Percentiles rank a stretch among this genome's conserved stretches.
phyloP scores from a whole-genome alignment of 2,888 invertebrate genomes.

The Zeuzera pyrina region DNA sequence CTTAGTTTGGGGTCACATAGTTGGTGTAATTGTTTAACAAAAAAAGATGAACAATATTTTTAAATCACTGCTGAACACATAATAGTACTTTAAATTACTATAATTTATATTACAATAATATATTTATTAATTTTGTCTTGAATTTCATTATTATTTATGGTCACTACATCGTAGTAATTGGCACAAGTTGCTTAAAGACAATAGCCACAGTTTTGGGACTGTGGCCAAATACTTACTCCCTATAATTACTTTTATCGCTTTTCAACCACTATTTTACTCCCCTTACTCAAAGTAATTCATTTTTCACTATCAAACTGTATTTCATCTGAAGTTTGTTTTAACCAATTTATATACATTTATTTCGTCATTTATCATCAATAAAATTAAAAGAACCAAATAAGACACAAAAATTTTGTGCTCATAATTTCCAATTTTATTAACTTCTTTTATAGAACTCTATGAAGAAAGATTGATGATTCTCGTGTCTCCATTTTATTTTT shows the following conservation, averaged over 20 bases:
- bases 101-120: no score
- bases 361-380: no score
- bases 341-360: no score
- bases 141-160: conserved; percentile 30
- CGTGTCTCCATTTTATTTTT: conserved; percentile 64
- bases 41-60: no score
- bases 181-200: conserved; percentile 49
- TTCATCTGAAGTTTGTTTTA: conserved; percentile 11
- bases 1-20: no score
- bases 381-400: no score
- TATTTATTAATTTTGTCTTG: no score
- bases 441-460: conserved; percentile 31
- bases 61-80: no score
- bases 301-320: conserved; percentile 15
- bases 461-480: conserved; percentile 57
- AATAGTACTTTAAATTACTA: no score
- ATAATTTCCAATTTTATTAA: conserved; percentile 20
- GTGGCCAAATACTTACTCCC: conserved; percentile 54
- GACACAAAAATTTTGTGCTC: no score
- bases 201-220: conserved; percentile 44
- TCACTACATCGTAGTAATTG: conserved; percentile 49
- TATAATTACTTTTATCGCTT: conserved; percentile 60
- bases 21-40: no score
- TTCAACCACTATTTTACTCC: conserved; percentile 34
- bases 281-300: conserved; percentile 21